A percentile compares a stretch with the other conserved stretches of the same genome.
These are phyloP conservation scores for Semicossyphus pulcher DNA, from an alignment of 2,113 vertebrate genomes.

Conservation along the genomic window DNA sequence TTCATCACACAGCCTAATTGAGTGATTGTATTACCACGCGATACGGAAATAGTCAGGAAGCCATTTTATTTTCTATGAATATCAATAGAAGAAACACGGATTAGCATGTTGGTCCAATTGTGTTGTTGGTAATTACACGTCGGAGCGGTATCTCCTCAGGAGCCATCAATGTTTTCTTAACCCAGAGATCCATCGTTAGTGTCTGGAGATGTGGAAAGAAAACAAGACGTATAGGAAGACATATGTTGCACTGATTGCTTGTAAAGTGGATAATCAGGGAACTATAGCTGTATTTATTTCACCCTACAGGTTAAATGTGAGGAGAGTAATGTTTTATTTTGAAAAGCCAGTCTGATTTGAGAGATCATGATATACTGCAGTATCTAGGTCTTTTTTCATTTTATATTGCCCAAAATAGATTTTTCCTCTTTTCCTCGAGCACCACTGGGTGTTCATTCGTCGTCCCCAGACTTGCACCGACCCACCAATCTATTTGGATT, in stretches of 20 bases:
- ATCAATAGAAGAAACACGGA: conserved; percentile 60
- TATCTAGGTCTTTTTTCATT: conserved; percentile 32
- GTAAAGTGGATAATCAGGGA: conserved; percentile 19
- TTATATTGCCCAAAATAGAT: conserved; percentile 53
- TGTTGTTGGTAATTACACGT: conserved; percentile 60
- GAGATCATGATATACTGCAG: background rate
- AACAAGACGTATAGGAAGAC: background rate
- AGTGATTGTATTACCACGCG: conserved; percentile 73
- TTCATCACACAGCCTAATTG: conserved; percentile 80
- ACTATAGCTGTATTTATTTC: background rate
- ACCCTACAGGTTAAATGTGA: background rate
- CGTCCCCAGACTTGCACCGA: conserved; percentile 49
- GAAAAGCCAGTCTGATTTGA: conserved; percentile 3
- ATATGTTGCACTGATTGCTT: conserved; percentile 14
- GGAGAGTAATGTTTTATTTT: background rate
- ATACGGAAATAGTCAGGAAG: conserved; percentile 68
- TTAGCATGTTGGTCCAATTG: conserved; percentile 56
- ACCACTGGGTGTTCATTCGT: conserved; percentile 22
- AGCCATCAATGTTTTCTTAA: conserved; percentile 5
- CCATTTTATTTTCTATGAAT: conserved; percentile 67
- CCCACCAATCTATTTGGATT: conserved; percentile 65
- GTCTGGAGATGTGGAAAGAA: conserved; percentile 1
- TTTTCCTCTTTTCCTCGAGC: conserved; percentile 41
- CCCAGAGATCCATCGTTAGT: background rate
- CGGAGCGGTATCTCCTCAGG: conserved; percentile 19